These are phyloP conservation scores for Sialia sialis DNA, from an alignment of 2,113 vertebrate genomes.

Conservation along the genomic window DNA sequence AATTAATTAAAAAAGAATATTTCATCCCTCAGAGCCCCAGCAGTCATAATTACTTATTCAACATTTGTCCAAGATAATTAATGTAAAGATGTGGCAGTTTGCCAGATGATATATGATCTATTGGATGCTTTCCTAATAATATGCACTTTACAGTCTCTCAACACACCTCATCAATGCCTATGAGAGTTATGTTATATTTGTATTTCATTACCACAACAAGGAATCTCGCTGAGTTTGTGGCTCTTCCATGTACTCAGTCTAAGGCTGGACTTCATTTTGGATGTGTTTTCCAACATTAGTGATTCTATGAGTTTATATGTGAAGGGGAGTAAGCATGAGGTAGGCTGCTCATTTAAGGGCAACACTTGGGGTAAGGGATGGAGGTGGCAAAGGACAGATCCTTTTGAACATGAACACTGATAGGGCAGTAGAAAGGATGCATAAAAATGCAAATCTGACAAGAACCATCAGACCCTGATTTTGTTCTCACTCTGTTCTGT, in stretches of 20 bases:
- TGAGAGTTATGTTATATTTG: neutral
- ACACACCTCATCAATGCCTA: neutral
- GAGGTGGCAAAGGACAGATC: neutral
- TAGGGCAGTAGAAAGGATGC: neutral
- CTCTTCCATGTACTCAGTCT: neutral
- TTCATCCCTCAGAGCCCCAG: neutral
- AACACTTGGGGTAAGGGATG: fast-evolving
- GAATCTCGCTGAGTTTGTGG: neutral
- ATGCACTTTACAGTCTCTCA: neutral
- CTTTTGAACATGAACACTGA: neutral
- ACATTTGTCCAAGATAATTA: neutral
- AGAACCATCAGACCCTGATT: neutral
- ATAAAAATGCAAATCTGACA: neutral
- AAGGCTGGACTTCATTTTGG: neutral
- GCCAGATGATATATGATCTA: neutral
- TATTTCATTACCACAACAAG: neutral
- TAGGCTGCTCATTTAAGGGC: neutral
- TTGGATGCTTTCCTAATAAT: neutral
- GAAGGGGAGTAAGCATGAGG: neutral
- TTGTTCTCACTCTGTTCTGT: neutral
- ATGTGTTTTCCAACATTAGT: neutral
- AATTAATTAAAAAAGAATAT: neutral
- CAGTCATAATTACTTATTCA: neutral
- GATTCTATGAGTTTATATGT: neutral
- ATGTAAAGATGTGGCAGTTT: neutral